These are phyloP conservation scores for Melipona quadrifasciata DNA, from an alignment of 1,140 invertebrate genomes.

Conservation along the genomic window DNA sequence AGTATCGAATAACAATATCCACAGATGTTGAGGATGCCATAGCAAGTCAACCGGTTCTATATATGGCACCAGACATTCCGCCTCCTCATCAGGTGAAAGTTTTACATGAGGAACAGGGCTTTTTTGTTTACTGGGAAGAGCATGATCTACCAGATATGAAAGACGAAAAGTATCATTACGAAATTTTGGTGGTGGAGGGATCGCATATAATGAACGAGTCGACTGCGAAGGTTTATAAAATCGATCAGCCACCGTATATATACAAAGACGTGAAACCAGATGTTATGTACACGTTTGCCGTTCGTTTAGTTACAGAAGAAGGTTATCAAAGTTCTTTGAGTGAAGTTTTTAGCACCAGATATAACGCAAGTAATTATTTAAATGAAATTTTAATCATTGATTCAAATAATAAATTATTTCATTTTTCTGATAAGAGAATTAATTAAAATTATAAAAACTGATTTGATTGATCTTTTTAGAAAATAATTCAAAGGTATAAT, in stretches of 20 bases:
- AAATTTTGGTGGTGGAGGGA: constrained; percentile 85
- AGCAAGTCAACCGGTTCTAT: constrained; percentile 78
- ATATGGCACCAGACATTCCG: constrained; percentile 83
- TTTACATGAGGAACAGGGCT: constrained; percentile 80
- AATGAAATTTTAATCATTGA: neutral
- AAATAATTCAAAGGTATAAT: neutral
- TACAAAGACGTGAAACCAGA: constrained; percentile 81
- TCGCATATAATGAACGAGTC: constrained; percentile 80
- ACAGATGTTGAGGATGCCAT: constrained; percentile 82
- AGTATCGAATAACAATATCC: constrained; percentile 84
- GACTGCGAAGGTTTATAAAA: constrained; percentile 79
- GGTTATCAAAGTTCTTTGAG: constrained; percentile 86
- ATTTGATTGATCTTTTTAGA: neutral
- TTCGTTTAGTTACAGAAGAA: constrained; percentile 84
- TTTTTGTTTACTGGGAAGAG: constrained; percentile 85
- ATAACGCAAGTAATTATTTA: constrained; percentile 76
- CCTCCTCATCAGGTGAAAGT: constrained; percentile 86
- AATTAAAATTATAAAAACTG: too few relatives aligned
- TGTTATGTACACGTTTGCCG: constrained; percentile 85
- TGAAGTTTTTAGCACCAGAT: constrained; percentile 82
- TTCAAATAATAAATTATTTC: neutral
- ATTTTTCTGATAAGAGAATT: neutral
- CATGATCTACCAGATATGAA: constrained; percentile 62
- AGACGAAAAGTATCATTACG: constrained; percentile 83
- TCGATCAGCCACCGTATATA: constrained; percentile 83